phyloP scores from a whole-genome alignment of 2,888 invertebrate genomes.

The Hydropsyche betteni region DNA sequence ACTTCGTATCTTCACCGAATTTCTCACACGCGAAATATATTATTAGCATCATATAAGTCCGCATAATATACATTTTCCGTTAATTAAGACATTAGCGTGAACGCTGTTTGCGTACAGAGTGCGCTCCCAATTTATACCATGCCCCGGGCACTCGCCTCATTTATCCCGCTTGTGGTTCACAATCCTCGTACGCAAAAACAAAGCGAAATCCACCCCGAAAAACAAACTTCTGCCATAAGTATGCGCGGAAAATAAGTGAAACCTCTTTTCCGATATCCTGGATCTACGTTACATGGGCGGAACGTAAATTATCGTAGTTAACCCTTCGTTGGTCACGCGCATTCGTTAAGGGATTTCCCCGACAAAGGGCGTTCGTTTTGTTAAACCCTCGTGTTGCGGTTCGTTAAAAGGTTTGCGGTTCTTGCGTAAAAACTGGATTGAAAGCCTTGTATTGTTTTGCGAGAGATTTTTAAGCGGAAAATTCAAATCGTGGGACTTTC shows the following conservation, averaged over 20 bases:
- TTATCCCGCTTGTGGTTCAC: background rate
- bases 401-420: too few species aligned
- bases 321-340: background rate
- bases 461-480: background rate
- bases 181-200: background rate
- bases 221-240: too few species aligned
- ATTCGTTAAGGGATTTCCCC: background rate
- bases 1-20: too few species aligned
- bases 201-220: background rate
- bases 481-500: background rate
- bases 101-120: constrained; percentile 6
- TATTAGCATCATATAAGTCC: too few species aligned
- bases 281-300: background rate
- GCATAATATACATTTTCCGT: background rate
- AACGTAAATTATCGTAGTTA: constrained; percentile 7
- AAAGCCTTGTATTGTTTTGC: too few species aligned
- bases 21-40: too few species aligned
- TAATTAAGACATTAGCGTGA: constrained; percentile 23
- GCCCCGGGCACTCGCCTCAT: constrained; percentile 13
- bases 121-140: background rate
- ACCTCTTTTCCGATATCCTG: background rate
- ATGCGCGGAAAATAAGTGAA: too few species aligned
- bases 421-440: too few species aligned
- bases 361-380: too few species aligned
- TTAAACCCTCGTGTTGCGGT: too few species aligned